Conservation (phyloP, 2,797 vertebrate genomes). For the Sternotherus odoratus region DNA sequence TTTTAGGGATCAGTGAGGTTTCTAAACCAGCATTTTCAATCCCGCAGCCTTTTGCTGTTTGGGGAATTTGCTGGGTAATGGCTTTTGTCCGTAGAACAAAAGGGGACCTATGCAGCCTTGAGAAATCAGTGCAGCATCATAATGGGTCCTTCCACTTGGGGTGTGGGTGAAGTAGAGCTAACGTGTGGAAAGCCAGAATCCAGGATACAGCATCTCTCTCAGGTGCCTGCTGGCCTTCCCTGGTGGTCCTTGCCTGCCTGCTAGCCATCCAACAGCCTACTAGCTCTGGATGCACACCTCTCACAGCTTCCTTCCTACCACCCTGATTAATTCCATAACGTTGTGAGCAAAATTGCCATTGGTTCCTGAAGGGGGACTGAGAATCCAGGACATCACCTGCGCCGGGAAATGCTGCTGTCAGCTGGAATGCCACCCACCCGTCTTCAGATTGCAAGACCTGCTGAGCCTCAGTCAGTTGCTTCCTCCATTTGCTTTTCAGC, state of each 20-base stretch:
- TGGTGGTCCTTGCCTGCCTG: neutral
- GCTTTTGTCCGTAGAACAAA: neutral
- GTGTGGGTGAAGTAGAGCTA: neutral
- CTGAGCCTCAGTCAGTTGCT: neutral
- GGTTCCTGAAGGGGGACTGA: neutral
- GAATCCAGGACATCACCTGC: neutral
- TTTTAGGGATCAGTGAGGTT: neutral
- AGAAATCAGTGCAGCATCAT: neutral
- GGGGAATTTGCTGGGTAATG: neutral
- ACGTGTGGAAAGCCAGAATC: neutral
- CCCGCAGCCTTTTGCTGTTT: neutral
- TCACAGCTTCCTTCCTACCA: neutral
- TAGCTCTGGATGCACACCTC: neutral
- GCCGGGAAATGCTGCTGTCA: conserved; percentile 4
- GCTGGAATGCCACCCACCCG: fast-evolving
- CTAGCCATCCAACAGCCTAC: neutral
- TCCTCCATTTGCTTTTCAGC: neutral
- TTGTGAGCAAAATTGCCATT: neutral
- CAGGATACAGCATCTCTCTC: neutral
- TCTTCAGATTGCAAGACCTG: fast-evolving
- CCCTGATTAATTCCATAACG: neutral
- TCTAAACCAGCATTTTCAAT: neutral
- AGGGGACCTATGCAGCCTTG: neutral
- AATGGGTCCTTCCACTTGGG: neutral
- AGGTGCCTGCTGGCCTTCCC: neutral